These are phyloP conservation scores for Stictocephala bisonia DNA, from an alignment of 2,888 invertebrate species.

Conservation along the genomic window DNA sequence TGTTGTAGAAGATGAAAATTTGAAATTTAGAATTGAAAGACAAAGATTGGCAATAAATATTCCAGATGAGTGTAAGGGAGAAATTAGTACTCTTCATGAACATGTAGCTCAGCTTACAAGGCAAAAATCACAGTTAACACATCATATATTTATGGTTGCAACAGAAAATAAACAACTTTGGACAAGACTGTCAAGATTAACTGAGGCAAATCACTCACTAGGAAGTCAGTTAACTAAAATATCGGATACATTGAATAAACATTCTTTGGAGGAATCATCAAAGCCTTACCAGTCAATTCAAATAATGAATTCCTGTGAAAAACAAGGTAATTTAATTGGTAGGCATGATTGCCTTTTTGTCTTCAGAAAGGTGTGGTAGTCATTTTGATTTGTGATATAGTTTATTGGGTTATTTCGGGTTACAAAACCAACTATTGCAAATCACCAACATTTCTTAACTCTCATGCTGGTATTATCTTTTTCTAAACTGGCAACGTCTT, in stretches of 20 bases:
- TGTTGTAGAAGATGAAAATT: constrained; percentile 80
- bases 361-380: too few species aligned
- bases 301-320: constrained; percentile 40
- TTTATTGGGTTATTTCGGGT: too few species aligned
- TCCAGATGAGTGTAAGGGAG: constrained; percentile 58
- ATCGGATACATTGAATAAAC: constrained; percentile 67
- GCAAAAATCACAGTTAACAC: constrained; percentile 80
- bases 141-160: constrained; percentile 84
- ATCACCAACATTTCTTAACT: too few species aligned
- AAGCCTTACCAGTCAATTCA: constrained; percentile 52
- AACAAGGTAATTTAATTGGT: constrained; percentile 21
- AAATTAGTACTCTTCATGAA: constrained; percentile 69
- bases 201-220: constrained; percentile 70
- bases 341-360: too few species aligned
- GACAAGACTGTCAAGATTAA: constrained; percentile 75
- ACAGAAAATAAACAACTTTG: constrained; percentile 84
- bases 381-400: too few species aligned
- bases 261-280: constrained; percentile 58
- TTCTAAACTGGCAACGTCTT: too few species aligned
- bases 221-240: constrained; percentile 68
- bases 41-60: constrained; percentile 49
- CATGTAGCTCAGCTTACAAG: constrained; percentile 77
- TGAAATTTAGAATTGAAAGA: constrained; percentile 68
- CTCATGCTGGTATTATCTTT: too few species aligned
- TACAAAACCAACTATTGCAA: too few species aligned